Percentiles rank a stretch among this genome's conserved stretches.
phyloP scores from a whole-genome alignment of 2,888 invertebrate species.

The Microplitis deprimator region DNA sequence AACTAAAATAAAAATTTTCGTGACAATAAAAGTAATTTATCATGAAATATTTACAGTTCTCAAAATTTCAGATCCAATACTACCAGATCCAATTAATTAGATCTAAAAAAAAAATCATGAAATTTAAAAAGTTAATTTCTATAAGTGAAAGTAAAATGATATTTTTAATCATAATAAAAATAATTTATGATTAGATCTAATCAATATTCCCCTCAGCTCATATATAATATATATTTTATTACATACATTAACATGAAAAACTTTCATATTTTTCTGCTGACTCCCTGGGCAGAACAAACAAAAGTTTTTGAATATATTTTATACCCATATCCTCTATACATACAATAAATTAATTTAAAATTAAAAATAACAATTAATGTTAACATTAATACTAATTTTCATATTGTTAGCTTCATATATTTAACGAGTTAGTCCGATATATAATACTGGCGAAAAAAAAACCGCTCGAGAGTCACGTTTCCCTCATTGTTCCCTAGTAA shows the following conservation, averaged over 20 bases:
- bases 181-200: background rate
- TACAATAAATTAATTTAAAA: background rate
- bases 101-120: background rate
- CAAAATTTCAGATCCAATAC: too few relatives aligned
- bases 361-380: background rate
- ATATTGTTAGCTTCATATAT: background rate
- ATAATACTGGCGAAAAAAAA: conserved; percentile 5
- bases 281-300: background rate
- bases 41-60: background rate
- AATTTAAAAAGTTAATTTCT: background rate
- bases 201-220: conserved; percentile 1
- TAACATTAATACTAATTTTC: background rate
- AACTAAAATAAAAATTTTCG: too few relatives aligned
- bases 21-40: too few relatives aligned
- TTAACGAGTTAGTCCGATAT: conserved; percentile 9
- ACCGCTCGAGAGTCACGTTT: conserved; percentile 12
- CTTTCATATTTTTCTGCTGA: background rate
- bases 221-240: background rate
- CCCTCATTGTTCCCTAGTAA: conserved; percentile 18
- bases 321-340: background rate
- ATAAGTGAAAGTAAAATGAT: background rate
- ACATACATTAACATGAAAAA: background rate
- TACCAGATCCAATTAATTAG: background rate
- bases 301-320: background rate
- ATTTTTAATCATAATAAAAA: background rate